Evolutionary conservation across 2,888 invertebrate species (phyloP).

Genomic region (Dryobota labecula): DNA sequence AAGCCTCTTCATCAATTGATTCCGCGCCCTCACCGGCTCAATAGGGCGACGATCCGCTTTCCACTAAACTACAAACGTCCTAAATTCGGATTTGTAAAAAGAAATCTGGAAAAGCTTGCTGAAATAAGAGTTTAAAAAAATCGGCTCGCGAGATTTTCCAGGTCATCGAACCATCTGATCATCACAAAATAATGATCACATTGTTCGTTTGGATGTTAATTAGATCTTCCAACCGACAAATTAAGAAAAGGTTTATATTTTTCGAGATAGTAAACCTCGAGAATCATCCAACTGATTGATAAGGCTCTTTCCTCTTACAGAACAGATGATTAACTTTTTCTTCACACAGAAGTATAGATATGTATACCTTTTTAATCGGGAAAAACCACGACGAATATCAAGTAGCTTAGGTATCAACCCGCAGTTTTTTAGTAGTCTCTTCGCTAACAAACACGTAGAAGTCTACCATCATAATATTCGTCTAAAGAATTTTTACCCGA

Average conservation of each 20-base stretch:
- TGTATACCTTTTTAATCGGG: background rate
- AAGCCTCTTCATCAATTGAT: conserved; percentile 88
- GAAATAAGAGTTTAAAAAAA: too few relatives aligned
- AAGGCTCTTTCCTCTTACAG: too few relatives aligned
- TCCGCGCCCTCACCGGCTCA: conserved; percentile 72
- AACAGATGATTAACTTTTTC: background rate
- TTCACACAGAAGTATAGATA: too few relatives aligned
- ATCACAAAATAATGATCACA: background rate
- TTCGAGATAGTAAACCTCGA: too few relatives aligned
- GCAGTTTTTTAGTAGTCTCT: background rate
- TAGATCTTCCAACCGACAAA: too few relatives aligned
- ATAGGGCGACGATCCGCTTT: conserved; percentile 74
- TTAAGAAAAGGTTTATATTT: too few relatives aligned
- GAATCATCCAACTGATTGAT: too few relatives aligned
- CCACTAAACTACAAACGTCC: conserved; percentile 51
- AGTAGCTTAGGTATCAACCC: too few relatives aligned
- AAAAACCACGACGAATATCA: background rate
- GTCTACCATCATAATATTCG: background rate
- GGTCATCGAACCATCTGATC: background rate
- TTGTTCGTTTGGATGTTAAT: background rate
- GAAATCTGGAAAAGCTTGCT: background rate
- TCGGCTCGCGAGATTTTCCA: background rate
- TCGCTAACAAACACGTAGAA: background rate
- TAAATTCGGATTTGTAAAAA: conserved; percentile 37
- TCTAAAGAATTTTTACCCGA: background rate